Base-by-base conservation (phyloP, 2,888 invertebrate species). In the Drosophila flavopinicola region DNA sequence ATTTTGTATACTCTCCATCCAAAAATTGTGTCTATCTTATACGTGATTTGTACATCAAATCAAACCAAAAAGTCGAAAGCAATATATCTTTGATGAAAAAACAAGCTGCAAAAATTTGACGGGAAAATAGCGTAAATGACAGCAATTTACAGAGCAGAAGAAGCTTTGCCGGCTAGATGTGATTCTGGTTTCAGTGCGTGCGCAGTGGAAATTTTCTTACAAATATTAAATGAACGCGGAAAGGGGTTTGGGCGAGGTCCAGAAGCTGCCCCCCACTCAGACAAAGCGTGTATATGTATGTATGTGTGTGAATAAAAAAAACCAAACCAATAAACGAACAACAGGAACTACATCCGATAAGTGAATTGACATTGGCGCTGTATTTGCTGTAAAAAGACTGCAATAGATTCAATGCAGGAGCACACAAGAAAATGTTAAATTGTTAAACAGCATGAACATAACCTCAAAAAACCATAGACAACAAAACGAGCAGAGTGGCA, bases 151-250 rank as follows among this genome's bases (percentile, higher is more conserved):
- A 27, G 3, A 42, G 3, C 25, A 25, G 54, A 23, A 17, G 35
- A 57, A 52, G 47, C 47, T 44, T 52, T 29, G 51, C 73, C 69
- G 67, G 60, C 41, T 48, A 38, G 17, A 53, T 33, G 24, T 30
- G 39, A 49, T 58, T 71, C 33, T 60, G 37, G 27, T 33, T 57
- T 42, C 25, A 32, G 38, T 73, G 73, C 73, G 72, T 67, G 76
- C 76, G 76, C 72, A 74, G 59, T 72, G 63, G 47, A 67, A 73
- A 75, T 15, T 56, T 70, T n/a, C n/a, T 52, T 35, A 10, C 27
- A 5, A 48, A 70, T 35, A 24, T 7, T 27, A 27, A 52, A 23
- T 25, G 35, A 52, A 35, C 25, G n/a, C 4, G n/a, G n/a, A n/a
- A n/a, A n/a, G n/a, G n/a, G n/a, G n/a, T 20, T 3, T 20, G 24